phyloP scores from a whole-genome alignment of 2,113 vertebrate genomes.

The Mormoops blainvillei region DNA sequence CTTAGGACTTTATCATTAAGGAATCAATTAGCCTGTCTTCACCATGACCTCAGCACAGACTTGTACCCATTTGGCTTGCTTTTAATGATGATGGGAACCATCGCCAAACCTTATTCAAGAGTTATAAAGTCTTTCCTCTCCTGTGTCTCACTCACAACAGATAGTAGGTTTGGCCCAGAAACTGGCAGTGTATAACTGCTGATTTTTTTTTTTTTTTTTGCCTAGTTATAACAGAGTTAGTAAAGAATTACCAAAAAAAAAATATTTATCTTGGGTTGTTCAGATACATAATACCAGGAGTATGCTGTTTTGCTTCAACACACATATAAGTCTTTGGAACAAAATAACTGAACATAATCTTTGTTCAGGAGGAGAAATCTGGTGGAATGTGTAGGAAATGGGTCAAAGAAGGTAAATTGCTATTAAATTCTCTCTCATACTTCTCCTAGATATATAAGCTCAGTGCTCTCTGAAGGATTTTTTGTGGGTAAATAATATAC shows the following conservation, averaged over 20 bases:
- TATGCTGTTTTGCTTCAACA: neutral
- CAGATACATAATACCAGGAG: neutral
- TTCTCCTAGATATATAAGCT: neutral
- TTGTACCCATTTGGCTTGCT: neutral
- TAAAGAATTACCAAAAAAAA: neutral
- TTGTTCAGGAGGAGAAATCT: neutral
- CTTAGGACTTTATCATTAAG: neutral
- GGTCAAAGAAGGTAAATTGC: neutral
- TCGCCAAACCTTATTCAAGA: neutral
- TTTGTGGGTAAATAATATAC: neutral
- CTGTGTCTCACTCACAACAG: neutral
- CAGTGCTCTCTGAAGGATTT: neutral
- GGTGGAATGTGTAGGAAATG: neutral
- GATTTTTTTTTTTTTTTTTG: neutral
- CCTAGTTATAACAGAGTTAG: neutral
- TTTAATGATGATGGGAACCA: neutral
- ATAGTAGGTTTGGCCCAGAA: neutral
- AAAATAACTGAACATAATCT: slow-evolving; percentile 15
- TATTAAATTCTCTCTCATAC: neutral
- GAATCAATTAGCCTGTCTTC: neutral
- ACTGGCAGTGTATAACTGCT: neutral
- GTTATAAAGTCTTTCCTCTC: neutral
- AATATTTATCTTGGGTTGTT: neutral
- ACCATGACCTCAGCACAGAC: neutral
- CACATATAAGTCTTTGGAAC: neutral